A percentile compares a stretch with the other conserved stretches of the same genome.
These are phyloP conservation scores for Phyllostomus discolor DNA, from an alignment of 2,113 vertebrate species.

Conservation along the genomic window DNA sequence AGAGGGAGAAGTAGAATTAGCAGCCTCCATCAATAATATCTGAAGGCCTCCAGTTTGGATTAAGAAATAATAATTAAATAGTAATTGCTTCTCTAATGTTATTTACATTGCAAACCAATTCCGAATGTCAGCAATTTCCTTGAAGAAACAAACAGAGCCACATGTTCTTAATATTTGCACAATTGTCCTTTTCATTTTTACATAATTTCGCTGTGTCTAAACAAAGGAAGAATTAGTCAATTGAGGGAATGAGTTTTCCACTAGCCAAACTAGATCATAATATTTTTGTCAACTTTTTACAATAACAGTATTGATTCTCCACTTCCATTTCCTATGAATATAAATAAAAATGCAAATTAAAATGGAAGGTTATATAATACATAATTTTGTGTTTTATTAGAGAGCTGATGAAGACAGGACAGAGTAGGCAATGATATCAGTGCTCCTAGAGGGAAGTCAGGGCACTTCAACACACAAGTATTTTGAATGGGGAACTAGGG, in stretches of 20 bases:
- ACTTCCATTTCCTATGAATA: neutral
- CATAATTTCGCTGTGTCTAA: slow-evolving; percentile 27
- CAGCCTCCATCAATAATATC: slow-evolving; percentile 7
- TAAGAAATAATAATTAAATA: slow-evolving; percentile 14
- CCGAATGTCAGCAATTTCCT: slow-evolving; percentile 26
- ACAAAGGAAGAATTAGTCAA: neutral
- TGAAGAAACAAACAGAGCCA: slow-evolving; percentile 22
- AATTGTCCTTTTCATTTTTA: neutral
- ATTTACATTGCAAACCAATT: slow-evolving; percentile 1
- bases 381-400: neutral
- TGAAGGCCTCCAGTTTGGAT: neutral
- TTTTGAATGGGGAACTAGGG: neutral
- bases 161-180: slow-evolving; percentile 12
- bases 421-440: neutral
- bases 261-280: neutral
- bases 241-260: neutral
- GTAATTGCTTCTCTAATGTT: neutral
- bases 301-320: neutral
- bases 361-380: neutral
- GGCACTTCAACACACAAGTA: neutral
- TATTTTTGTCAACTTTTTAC: neutral
- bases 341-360: neutral
- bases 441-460: neutral
- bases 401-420: neutral
- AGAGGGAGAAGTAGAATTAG: neutral